Evolutionary conservation across 1,140 invertebrate species (phyloP).

Genomic region (Thereuonema tuberculata): DNA sequence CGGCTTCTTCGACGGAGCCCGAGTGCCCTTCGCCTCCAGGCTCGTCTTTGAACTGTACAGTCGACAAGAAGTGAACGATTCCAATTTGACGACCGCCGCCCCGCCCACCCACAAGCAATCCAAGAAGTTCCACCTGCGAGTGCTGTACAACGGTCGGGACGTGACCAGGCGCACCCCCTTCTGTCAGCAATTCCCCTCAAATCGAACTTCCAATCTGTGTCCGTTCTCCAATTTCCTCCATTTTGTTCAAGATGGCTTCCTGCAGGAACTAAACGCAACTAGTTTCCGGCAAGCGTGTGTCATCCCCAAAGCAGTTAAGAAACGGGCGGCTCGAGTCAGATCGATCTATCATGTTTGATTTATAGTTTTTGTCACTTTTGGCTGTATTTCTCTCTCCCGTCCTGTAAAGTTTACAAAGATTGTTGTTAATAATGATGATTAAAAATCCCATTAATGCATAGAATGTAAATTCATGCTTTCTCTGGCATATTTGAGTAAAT

Average conservation of each 20-base stretch:
- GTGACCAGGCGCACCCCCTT: constrained; percentile 66
- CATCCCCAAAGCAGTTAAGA: background rate
- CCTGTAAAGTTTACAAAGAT: too few species aligned
- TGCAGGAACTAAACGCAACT: constrained; percentile 14
- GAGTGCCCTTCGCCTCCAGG: constrained; percentile 61
- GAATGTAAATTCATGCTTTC: too few species aligned
- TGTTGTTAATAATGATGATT: too few species aligned
- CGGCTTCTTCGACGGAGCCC: constrained; percentile 46
- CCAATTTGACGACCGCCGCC: constrained; percentile 8
- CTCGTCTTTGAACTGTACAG: constrained; percentile 58
- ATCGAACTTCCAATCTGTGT: constrained; percentile 21
- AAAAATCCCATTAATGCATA: too few species aligned
- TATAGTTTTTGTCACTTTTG: too few species aligned
- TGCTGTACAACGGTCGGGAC: constrained; percentile 74
- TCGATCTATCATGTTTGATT: too few species aligned
- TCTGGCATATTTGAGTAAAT: too few species aligned
- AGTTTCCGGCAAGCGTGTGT: constrained; percentile 15
- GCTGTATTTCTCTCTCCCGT: too few species aligned
- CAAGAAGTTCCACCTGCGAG: constrained; percentile 59
- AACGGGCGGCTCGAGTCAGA: too few species aligned
- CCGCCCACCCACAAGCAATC: constrained; percentile 23
- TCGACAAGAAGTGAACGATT: constrained; percentile 17
- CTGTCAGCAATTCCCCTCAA: constrained; percentile 37
- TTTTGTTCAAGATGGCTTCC: constrained; percentile 23
- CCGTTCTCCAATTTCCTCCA: constrained; percentile 26